Percentiles rank a stretch among this genome's conserved stretches.
Conservation (phyloP, 2,888 invertebrate genomes). For the Pseudococcus jackbeardsleyi region DNA sequence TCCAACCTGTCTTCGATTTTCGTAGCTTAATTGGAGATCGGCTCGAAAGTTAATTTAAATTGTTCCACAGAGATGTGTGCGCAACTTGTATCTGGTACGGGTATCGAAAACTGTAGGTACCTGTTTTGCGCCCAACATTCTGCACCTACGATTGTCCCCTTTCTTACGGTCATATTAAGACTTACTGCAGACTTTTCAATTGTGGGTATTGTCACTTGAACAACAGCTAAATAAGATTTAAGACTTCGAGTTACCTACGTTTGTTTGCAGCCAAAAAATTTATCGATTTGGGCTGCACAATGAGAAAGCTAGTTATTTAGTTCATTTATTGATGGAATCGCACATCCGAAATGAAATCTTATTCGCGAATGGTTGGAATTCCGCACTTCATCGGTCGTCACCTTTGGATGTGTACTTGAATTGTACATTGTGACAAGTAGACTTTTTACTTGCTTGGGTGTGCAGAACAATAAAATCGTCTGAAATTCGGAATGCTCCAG, state of each 20-base stretch:
- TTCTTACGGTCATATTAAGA: slow-evolving; percentile 11
- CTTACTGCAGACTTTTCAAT: neutral
- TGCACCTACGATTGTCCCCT: neutral
- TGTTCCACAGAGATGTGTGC: neutral
- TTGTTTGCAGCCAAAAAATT: slow-evolving; percentile 4
- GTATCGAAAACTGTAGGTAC: neutral
- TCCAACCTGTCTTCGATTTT: slow-evolving; percentile 59
- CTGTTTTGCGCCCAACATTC: neutral
- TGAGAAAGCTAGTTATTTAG: slow-evolving; percentile 37
- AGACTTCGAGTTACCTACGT: neutral
- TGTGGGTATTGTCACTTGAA: slow-evolving; percentile 12
- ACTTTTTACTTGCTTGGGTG: neutral
- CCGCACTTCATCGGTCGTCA: neutral
- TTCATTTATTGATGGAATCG: slow-evolving; percentile 54
- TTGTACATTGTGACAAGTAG: neutral
- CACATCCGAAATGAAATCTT: neutral
- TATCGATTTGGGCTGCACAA: neutral
- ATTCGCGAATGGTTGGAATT: neutral
- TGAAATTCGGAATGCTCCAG: too few relatives aligned
- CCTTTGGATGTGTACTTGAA: neutral
- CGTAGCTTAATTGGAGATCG: slow-evolving; percentile 56
- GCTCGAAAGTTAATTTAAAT: slow-evolving; percentile 41
- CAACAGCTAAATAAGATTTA: slow-evolving; percentile 37
- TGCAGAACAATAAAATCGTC: too few relatives aligned
- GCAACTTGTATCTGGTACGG: neutral